Evolutionary conservation across 2,888 invertebrate species (phyloP), one percentile per base, ranked within the genome.

Genomic region (Pollenia labialis): DNA sequence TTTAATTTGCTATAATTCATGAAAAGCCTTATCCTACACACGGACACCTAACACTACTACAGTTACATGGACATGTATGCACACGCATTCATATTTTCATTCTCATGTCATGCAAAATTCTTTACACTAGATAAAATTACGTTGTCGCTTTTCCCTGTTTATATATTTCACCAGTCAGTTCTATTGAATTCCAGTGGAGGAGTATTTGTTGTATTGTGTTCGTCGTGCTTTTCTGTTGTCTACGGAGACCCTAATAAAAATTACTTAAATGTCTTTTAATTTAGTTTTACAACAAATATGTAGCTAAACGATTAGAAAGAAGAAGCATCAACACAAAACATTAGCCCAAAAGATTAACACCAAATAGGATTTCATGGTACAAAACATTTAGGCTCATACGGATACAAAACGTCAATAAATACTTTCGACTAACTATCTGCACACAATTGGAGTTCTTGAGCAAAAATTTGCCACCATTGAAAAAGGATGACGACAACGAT

Each of bases 281-380:
- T 74, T 72, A 71, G 42, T 62, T 54, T 48, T 62, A 56, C 46
- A 44, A 44, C 60, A 71, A 16, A 42, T 42, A 50, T 32, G 23
- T 44, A 54, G 10, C 23, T 32, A 46, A 18, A 44, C 23, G 8
- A 46, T 54, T 42, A 69, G 54, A 0, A n/a, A 50, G 42, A 32
- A 42, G 68, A 18, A 23, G 46, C 66, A 60, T 16, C 6, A 69
- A 60, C 46, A 72, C 16, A 60, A 16, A 82, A 74, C 72, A 79
- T 79, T 72, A 79, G 54, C 58, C 72, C 52, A 66, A 52, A 69
- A 84, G 84, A 74, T 84, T 84, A 84, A 79, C 84, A 85, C 84
- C 79, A 85, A 85, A 85, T 85, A 80, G 84, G 84, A 85, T 85
- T 85, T 85, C 74, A 85, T 85, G 84, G 84, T 75, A 85, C 79